Base-by-base conservation (phyloP, 2,797 vertebrate genomes). In the Cossypha niveicapilla region DNA sequence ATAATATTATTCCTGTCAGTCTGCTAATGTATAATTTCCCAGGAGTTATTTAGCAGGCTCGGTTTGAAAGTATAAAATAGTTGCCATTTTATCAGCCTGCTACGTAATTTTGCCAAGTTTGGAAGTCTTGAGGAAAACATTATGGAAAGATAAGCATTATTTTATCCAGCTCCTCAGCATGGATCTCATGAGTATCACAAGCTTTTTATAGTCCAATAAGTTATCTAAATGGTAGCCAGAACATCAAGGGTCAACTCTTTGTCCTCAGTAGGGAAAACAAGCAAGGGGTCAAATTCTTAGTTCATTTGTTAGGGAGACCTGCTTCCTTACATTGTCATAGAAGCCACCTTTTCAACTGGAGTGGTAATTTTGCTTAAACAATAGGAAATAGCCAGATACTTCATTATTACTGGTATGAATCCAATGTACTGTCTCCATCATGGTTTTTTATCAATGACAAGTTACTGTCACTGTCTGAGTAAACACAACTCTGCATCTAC, bases 261-360 rank as follows among this genome's bases (percentile, higher is more conserved):
- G 32, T 75, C n/a, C 45, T 86, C 70, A 61, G 14, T 34, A 30
- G 35, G 65, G 32, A 86, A 90, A 91, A 57, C 81, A 91, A 83
- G 72, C 22, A 53, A 90, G 39, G 37, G 60, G 42, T 92, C 82
- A 94, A 93, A 90, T 78, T n/a, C 66, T 91, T 44, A 80, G 74
- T 28, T 58, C 17, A 70, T 92, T 94, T 91, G 82, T 88, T 77
- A 75, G 82, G 68, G 76, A 75, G 50, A 71, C 23, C 60, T 70
- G 34, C 56, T 92, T 94, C 85, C 91, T 93, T 35, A 54, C 54
- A 83, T 90, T 95, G 87, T 90, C 39, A 25, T 18, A n/a, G 71
- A 53, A 88, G 8, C 23, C 16, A 78, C 45, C 7, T 74, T 77
- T 85, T 67, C 65, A 76, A 83, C 37, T 76, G 45, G 22, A 53